These are phyloP conservation scores for Netelia fuscicornis DNA, from an alignment of 2,888 invertebrate genomes.

Conservation along the genomic window DNA sequence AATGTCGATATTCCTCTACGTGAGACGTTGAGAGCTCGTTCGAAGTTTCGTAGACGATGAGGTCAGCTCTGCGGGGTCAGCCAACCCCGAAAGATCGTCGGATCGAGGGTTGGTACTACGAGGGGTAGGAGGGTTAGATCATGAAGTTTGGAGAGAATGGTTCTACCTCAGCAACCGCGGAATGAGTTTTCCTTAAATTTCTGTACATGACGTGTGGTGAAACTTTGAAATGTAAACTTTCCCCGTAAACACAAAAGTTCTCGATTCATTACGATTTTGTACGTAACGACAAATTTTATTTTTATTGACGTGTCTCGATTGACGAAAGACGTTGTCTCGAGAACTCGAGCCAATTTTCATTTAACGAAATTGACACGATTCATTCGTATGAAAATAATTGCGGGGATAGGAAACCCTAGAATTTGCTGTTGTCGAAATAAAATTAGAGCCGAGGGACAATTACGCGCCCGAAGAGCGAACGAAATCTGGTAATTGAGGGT, in stretches of 20 bases:
- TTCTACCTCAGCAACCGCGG: conserved; percentile 21
- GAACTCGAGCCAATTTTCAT: too few relatives aligned
- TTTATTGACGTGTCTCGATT: background rate
- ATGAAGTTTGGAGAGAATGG: conserved; percentile 33
- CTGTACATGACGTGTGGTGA: background rate
- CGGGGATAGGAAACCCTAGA: too few relatives aligned
- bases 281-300: background rate
- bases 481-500: conserved; percentile 49
- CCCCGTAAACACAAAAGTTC: background rate
- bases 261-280: background rate
- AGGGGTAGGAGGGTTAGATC: background rate
- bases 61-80: conserved; percentile 62
- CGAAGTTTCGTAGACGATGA: conserved; percentile 65
- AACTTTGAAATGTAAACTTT: conserved; percentile 25
- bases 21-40: conserved; percentile 66
- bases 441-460: background rate
- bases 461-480: background rate
- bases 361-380: too few relatives aligned
- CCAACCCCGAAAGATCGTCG: conserved; percentile 38
- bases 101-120: background rate
- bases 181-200: conserved; percentile 13
- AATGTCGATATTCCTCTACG: conserved; percentile 50
- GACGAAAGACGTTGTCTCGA: background rate
- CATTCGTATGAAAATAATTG: too few relatives aligned
- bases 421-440: too few relatives aligned